Conservation (phyloP, 2,113 vertebrate species). For the Leptosomus discolor region DNA sequence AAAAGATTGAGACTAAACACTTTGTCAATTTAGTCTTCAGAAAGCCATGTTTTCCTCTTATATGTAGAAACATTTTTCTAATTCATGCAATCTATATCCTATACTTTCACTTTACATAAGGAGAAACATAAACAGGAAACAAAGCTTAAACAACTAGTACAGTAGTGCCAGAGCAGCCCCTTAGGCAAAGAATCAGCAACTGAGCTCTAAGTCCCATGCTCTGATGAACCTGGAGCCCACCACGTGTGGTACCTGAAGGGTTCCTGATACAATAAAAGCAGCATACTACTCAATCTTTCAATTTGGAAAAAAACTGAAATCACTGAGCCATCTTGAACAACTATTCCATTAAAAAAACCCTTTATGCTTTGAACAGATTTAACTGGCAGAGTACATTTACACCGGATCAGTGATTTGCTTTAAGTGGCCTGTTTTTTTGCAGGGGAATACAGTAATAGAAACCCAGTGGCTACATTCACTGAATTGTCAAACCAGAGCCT, state of each 20-base stretch:
- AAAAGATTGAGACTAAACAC: neutral
- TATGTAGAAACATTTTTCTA: neutral
- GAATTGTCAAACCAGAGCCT: neutral
- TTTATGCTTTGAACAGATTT: neutral
- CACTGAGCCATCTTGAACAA: neutral
- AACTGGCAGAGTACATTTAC: neutral
- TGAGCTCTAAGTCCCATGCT: neutral
- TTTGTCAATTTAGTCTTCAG: neutral
- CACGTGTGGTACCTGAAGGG: neutral
- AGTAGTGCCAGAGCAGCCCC: neutral
- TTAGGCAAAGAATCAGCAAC: neutral
- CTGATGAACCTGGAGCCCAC: neutral
- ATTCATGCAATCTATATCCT: neutral
- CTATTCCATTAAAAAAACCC: neutral
- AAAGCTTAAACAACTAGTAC: neutral
- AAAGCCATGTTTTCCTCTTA: neutral
- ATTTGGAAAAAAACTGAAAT: neutral
- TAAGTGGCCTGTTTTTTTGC: neutral
- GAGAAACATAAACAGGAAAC: neutral
- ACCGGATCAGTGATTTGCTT: neutral
- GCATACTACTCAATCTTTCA: neutral
- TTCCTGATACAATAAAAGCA: neutral
- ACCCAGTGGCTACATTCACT: neutral
- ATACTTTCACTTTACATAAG: neutral
- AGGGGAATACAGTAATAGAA: neutral